Evolutionary conservation across 1,140 invertebrate species (phyloP), one percentile per base, ranked within the genome.

Genomic region (Triops cancriformis): DNA sequence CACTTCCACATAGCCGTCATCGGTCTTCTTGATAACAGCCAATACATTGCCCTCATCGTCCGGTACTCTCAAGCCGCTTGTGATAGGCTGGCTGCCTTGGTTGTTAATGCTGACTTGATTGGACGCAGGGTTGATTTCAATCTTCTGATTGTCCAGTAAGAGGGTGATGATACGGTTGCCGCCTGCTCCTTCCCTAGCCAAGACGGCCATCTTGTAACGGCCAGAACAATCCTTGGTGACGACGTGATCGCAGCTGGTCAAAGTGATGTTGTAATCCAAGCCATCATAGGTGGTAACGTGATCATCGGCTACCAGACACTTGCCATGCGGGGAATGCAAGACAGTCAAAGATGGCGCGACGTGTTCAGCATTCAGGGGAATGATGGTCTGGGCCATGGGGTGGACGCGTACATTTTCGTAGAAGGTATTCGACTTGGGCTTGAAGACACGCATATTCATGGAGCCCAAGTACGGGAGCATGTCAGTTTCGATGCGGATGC

Each of bases 171-270:
- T 27, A 37, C 74, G 45, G 9, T 80, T 79, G 23, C 27, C 74
- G 74, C 76, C 73, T 26, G 42, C 73, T 74, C 76, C 78, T 45
- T 79, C 75, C n/a, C 78, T 76, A 26, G 79, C 79, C 64, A 81
- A 45, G 26, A 81, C 37, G 26, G 80, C 80, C 37, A 81, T 41
- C n/a, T 80, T 77, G 26, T 75, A 77, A n/a, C 75, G 43, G 23
- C 80, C 80, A 7, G 80, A 81, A 73, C 80, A 81, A 73, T 81
- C 80, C 73, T 81, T 81, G 26, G 80, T 72, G 26, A 81, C 43
- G 18, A 81, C 75, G 43, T 81, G 80, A 42, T 80, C 81, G 73
- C 80, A 80, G 26, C 76, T 51, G 23, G 73, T 37, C 7, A 79
- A 37, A 5, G 75, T 27, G n/a, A 76, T 72, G 23, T 81, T 76